A percentile compares a stretch with the other conserved stretches of the same genome.
Evolutionary conservation across 2,113 vertebrate genomes (phyloP).

Genomic region (Eurystomus gularis): DNA sequence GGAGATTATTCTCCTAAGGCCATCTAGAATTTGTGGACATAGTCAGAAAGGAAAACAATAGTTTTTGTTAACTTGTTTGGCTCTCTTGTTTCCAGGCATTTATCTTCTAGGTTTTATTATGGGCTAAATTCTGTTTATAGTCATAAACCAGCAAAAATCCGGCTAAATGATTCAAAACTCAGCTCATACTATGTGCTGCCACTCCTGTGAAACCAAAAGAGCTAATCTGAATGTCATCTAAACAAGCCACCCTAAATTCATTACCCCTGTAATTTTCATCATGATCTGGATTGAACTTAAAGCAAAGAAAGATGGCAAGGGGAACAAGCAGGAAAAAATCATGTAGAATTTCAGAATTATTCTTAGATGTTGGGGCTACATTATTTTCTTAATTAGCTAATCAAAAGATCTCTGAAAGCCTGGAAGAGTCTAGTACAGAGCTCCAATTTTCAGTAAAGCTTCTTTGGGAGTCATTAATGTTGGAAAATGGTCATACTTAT

Average conservation of each 20-base stretch:
- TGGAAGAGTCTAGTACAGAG: not conserved
- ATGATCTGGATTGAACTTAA: not conserved
- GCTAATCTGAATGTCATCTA: not conserved
- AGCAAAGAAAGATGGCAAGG: not conserved
- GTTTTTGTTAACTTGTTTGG: not conserved
- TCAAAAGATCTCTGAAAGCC: not conserved
- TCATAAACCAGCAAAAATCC: not conserved
- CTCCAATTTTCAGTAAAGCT: not conserved
- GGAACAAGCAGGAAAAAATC: not conserved
- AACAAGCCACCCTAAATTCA: not conserved
- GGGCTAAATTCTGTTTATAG: not conserved
- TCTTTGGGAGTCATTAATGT: not conserved
- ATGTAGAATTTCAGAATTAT: not conserved
- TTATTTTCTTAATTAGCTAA: not conserved
- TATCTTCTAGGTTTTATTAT: not conserved
- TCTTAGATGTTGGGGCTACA: not conserved
- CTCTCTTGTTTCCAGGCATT: not conserved
- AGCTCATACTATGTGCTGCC: not conserved
- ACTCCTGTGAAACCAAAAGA: not conserved
- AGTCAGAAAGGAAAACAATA: not conserved
- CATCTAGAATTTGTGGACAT: not conserved
- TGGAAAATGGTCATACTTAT: not conserved
- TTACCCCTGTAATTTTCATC: not conserved
- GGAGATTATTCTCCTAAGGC: conserved; percentile 36
- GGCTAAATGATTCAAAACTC: not conserved